Base-by-base conservation (phyloP, 2,888 invertebrate species). In the Lathronympha strigana region DNA sequence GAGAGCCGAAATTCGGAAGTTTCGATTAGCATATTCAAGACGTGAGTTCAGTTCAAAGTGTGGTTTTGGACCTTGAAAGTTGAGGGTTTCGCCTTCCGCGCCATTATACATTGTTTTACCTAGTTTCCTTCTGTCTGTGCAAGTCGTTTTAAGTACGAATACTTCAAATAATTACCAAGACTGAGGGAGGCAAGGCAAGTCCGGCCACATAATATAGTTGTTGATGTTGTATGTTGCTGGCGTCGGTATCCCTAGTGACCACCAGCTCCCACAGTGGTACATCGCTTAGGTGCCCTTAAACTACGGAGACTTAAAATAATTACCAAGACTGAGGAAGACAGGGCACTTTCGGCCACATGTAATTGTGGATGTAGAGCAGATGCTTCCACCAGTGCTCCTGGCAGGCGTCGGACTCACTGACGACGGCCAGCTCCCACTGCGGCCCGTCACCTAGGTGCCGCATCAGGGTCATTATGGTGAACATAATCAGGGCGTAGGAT, bases 351-450 rank as follows among this genome's bases (percentile, higher is more conserved):
- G 79, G 71, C 23, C 82, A 85, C 43, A 89, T 69, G 61, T 92
- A 92, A 74, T 92, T 92, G 76, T 92, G 90, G 75, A 92, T 64
- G 69, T 87, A 92, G 2, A 92, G 76, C 23, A 92, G 51, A 68
- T 92, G 90, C 0, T 87, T 79, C 92, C 92, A 92, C 91, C 90
- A 92, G 76, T 88, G 88, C 38, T 75, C 76, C 1, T 88, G 71
- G 69, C 92, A 92, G 47, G 85, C 82, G 1, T 40, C 36, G 0
- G 85, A 71, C 69, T 92, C 90, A 4, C 74, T 75, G 17, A 61
- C 74, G 68, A 90, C 88, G 50, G 86, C 69, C 40, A 77, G 68
- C 4, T 73, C 73, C 92, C 92, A 92, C 63, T 91, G 57, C 0
- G 92, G 92, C 0, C 92, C 92, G 9, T 68, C 58, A 58, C 83